Evolutionary conservation across 2,113 vertebrate genomes (phyloP).

Genomic region (Lasiurus borealis): DNA sequence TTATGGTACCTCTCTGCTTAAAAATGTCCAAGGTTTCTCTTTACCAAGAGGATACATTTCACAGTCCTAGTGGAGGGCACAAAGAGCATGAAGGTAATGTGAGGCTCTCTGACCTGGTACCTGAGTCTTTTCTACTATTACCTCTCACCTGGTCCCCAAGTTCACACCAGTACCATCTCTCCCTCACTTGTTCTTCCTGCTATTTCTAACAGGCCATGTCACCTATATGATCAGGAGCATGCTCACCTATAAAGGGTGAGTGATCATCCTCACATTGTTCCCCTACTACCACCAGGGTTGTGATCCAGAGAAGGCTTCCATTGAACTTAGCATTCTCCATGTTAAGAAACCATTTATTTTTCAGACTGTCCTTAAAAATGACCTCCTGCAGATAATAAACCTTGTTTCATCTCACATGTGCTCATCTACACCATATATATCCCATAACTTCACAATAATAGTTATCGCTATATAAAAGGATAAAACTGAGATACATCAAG

Average conservation of each 20-base stretch:
- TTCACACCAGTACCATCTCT: no score
- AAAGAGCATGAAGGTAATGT: not conserved
- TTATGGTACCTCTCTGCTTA: not conserved
- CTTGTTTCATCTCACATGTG: not conserved
- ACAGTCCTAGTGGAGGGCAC: not conserved
- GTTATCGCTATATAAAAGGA: not conserved
- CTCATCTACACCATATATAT: not conserved
- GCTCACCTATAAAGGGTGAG: not conserved
- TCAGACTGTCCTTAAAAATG: slow-evolving; percentile 14
- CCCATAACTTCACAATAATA: not conserved
- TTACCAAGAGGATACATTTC: not conserved
- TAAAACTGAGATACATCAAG: not conserved
- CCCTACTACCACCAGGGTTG: not conserved
- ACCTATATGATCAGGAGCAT: not conserved
- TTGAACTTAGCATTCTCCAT: not conserved
- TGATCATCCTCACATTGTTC: not conserved
- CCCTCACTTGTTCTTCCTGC: not conserved
- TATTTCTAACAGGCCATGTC: not conserved
- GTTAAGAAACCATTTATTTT: slow-evolving; percentile 4
- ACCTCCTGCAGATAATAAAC: not conserved
- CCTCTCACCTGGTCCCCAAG: not conserved
- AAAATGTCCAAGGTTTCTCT: not conserved
- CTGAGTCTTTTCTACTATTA: not conserved
- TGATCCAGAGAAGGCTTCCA: not conserved
- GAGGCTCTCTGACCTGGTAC: not conserved